A percentile compares a stretch with the other conserved stretches of the same genome.
Evolutionary conservation across 92 coral and sea anemone species (phyloP).

Genomic region (Siderastrea siderea): DNA sequence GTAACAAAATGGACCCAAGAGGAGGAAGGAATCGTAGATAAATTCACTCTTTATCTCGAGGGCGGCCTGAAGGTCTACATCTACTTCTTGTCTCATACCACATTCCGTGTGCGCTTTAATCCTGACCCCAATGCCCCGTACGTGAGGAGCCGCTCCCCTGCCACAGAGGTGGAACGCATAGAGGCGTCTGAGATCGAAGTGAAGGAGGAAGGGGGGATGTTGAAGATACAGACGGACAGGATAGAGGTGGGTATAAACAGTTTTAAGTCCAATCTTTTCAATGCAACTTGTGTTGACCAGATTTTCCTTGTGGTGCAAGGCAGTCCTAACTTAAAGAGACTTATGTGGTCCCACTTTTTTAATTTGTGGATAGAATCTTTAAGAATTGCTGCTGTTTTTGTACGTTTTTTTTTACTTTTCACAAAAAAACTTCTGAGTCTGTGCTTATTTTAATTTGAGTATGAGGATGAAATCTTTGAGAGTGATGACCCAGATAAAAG

Average conservation of each 20-base stretch:
- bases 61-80: slow-evolving; percentile 72
- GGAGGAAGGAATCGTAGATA: slow-evolving; percentile 76
- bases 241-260: slow-evolving; percentile 11
- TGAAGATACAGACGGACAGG: slow-evolving; percentile 52
- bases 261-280: no score
- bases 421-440: no score
- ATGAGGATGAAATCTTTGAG: no score
- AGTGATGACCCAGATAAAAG: no score
- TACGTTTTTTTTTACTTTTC: no score
- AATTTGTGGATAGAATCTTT: no score
- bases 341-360: no score
- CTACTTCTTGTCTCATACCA: slow-evolving; percentile 69
- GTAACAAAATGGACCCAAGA: slow-evolving; percentile 76
- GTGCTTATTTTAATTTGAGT: no score
- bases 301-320: no score
- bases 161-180: slow-evolving; percentile 77
- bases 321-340: no score
- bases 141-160: slow-evolving; percentile 79
- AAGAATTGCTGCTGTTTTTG: no score
- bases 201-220: slow-evolving; percentile 45
- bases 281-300: no score
- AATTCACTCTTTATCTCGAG: slow-evolving; percentile 69
- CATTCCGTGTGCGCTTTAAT: slow-evolving; percentile 81
- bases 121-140: slow-evolving; percentile 74
- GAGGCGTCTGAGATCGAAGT: slow-evolving; percentile 63